Evolutionary conservation across 2,888 invertebrate species (phyloP).

Genomic region (Rosalia funebris): DNA sequence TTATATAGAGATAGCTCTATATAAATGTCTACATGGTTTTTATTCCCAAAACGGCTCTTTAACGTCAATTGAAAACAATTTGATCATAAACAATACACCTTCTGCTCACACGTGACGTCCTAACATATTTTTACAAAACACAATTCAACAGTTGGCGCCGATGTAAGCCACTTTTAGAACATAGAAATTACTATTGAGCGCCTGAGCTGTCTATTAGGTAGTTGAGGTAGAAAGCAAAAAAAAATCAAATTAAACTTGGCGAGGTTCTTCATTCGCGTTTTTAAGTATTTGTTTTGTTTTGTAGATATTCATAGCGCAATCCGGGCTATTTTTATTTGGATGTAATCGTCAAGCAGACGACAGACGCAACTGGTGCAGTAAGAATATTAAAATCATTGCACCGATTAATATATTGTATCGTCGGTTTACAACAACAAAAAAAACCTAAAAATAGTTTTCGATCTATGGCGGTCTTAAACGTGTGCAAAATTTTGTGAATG

Average conservation of each 20-base stretch:
- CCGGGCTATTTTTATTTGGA: neutral
- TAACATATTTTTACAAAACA: constrained; percentile 8
- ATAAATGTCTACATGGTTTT: too few species aligned
- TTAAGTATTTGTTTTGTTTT: neutral
- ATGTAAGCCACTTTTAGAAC: constrained; percentile 12
- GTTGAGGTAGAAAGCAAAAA: neutral
- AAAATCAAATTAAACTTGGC: constrained; percentile 9
- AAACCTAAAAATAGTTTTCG: constrained; percentile 7
- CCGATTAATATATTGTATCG: too few species aligned
- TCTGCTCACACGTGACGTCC: constrained; percentile 1
- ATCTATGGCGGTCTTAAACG: constrained; percentile 6
- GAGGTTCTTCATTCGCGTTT: neutral
- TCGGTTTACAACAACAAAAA: too few species aligned
- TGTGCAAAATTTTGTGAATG: constrained; percentile 9
- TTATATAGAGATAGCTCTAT: too few species aligned
- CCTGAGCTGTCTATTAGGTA: neutral
- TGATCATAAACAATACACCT: constrained; percentile 9
- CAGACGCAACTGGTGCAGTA: neutral
- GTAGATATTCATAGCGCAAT: neutral
- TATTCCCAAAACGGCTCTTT: neutral
- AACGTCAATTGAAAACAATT: constrained; percentile 9
- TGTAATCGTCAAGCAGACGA: neutral
- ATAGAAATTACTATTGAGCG: constrained; percentile 7
- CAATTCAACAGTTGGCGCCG: constrained; percentile 24
- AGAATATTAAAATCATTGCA: too few species aligned